phyloP scores from a whole-genome alignment of 2,797 vertebrate species.

The Otus scops region DNA sequence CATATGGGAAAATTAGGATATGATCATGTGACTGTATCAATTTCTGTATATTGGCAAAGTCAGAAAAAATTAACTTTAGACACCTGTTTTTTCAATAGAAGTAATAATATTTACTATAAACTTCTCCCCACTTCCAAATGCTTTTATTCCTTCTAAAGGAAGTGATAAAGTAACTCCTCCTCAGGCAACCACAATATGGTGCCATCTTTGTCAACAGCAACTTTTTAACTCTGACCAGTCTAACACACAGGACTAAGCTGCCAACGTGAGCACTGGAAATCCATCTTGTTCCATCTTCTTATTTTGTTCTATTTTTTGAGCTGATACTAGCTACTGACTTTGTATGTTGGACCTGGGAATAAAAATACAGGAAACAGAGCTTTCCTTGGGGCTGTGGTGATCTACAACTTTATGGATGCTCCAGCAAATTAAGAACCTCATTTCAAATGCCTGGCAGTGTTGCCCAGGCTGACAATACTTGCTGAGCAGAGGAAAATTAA shows the following conservation, averaged over 20 bases:
- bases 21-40: neutral
- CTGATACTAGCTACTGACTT: neutral
- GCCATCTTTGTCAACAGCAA: neutral
- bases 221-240: neutral
- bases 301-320: neutral
- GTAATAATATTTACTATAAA: neutral
- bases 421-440: neutral
- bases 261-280: neutral
- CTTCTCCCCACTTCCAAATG: neutral
- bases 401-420: neutral
- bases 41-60: neutral
- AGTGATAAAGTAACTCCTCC: neutral
- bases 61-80: neutral
- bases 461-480: neutral
- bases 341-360: neutral
- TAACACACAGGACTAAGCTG: neutral
- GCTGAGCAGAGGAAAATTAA: neutral
- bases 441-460: neutral
- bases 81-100: neutral
- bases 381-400: neutral
- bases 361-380: neutral
- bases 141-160: neutral
- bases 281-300: neutral
- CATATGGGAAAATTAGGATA: neutral
- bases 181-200: neutral